Evolutionary conservation across 2,888 invertebrate species (phyloP).

Genomic region (Chloromyia formosa): DNA sequence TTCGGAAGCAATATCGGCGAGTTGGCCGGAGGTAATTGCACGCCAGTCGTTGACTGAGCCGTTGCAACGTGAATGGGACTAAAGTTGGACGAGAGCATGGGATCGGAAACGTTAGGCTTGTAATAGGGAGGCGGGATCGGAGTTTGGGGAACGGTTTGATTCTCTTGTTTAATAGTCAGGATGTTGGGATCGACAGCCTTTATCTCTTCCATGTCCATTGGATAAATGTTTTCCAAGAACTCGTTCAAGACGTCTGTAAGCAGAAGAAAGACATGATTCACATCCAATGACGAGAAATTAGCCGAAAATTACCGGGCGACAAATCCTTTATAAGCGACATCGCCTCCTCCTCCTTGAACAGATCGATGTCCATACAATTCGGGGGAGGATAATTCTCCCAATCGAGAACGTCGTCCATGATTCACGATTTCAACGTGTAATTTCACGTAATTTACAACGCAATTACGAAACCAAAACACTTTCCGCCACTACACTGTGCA

Average conservation of each 20-base stretch:
- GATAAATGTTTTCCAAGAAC: slow-evolving; percentile 60
- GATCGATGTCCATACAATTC: slow-evolving; percentile 55
- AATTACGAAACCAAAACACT: slow-evolving; percentile 21
- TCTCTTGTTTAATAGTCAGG: slow-evolving; percentile 47
- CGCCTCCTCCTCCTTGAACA: slow-evolving; percentile 60
- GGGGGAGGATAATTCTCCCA: slow-evolving; percentile 44
- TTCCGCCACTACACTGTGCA: neutral
- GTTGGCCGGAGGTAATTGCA: neutral
- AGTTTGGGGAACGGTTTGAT: slow-evolving; percentile 13
- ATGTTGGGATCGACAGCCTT: slow-evolving; percentile 51
- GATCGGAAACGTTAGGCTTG: slow-evolving; percentile 55
- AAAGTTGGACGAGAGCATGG: slow-evolving; percentile 57
- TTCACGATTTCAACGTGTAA: neutral
- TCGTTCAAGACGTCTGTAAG: slow-evolving; percentile 58
- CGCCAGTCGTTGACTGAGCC: neutral
- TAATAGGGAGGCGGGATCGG: slow-evolving; percentile 52
- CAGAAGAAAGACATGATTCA: neutral
- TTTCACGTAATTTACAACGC: neutral
- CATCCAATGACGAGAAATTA: neutral
- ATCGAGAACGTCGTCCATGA: slow-evolving; percentile 55
- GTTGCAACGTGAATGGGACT: slow-evolving; percentile 48
- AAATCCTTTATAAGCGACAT: slow-evolving; percentile 61
- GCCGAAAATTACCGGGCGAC: slow-evolving; percentile 55
- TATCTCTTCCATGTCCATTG: slow-evolving; percentile 53
- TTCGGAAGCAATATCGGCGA: neutral